phyloP scores from a whole-genome alignment of 2,797 vertebrate species.

The Acrocephalus scirpaceus region DNA sequence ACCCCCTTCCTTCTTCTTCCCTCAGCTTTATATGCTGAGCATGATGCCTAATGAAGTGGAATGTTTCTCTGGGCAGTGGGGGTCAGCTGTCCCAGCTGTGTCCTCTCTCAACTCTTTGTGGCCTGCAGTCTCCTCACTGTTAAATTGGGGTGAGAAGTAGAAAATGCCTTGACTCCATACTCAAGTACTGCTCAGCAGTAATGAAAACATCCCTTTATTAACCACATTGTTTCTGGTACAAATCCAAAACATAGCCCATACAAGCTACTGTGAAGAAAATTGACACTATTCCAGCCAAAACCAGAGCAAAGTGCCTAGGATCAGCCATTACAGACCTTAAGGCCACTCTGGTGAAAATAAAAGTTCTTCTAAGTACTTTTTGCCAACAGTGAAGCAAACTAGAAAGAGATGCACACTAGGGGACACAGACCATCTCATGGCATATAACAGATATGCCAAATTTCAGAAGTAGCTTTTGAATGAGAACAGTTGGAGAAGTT shows the following conservation, averaged over 20 bases:
- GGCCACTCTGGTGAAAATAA: neutral
- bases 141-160: neutral
- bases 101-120: neutral
- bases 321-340: neutral
- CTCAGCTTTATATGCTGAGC: neutral
- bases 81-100: neutral
- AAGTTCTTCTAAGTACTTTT: slow-evolving; percentile 7
- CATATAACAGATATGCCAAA: neutral
- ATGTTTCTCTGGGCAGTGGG: neutral
- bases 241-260: neutral
- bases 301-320: neutral
- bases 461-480: neutral
- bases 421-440: neutral
- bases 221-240: neutral
- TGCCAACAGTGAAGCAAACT: neutral
- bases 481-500: neutral
- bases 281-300: neutral
- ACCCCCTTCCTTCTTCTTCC: neutral
- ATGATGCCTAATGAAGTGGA: neutral
- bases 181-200: neutral
- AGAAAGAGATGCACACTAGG: neutral
- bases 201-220: neutral
- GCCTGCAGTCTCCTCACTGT: too few species aligned
- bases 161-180: neutral
- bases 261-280: neutral